Evolutionary conservation across 2,113 vertebrate species (phyloP), one percentile per base, ranked within the genome.

Genomic region (Dromiciops gliroides): DNA sequence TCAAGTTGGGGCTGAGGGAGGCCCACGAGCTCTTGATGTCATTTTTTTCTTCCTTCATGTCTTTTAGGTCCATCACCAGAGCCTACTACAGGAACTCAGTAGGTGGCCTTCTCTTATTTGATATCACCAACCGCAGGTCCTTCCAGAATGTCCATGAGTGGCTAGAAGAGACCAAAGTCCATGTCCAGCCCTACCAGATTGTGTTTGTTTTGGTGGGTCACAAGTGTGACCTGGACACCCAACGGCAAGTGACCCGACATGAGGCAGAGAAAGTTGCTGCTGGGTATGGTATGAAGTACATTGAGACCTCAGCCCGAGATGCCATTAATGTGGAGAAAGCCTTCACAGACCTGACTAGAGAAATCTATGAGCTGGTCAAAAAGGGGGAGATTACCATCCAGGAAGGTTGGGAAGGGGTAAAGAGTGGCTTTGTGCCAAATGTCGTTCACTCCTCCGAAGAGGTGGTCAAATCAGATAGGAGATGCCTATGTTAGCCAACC

Each of bases 321-420:
- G 99, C 99, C 97, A 99, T 99, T 97, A 99, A 99, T 0, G 99
- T 99, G 97, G 99, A 99, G 98, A 99, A 99, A 98, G 99, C 99
- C 51, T 99, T 99, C 98, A 99, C 99, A 83, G 99, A 99, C 92
- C 99, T 99, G 98, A 99, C 99, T 0, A 99, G 98, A 94, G 99
- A 99, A 95, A 99, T 99, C 97, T 99, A 99, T 4, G 99, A 99
- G 98, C 99, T 99, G 97, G 99, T 99, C 93, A 99, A 99, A 95
- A 98, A 98, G 89, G 99, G 99, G n/a, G 99, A 99, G 89, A 99
- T 99, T 97, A 99, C 99, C 31, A 99, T 99, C 98, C 99, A 99
- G 98, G 99, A 99, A 95, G 99, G 99, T 94, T 99, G 99, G 99
- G 99, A 99, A 98, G 99, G 99, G 49, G 99, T 99, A 96, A 99